A percentile compares a stretch with the other conserved stretches of the same genome.
phyloP scores from a whole-genome alignment of 2,888 invertebrate genomes.

The Asteroscopus sphinx region DNA sequence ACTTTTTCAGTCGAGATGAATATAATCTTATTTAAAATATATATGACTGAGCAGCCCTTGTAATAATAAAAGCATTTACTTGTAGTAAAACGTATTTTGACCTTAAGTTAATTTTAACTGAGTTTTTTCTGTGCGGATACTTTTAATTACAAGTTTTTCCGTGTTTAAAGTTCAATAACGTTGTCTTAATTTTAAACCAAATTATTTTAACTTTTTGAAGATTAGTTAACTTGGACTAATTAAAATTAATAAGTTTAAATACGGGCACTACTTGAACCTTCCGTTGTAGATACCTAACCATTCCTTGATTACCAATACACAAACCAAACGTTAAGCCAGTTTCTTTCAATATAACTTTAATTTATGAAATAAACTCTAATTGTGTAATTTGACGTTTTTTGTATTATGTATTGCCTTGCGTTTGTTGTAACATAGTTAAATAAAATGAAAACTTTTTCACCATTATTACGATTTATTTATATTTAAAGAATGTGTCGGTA shows the following conservation, averaged over 20 bases:
- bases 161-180: slow-evolving; percentile 1
- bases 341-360: slow-evolving; percentile 61
- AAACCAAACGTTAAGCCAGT: slow-evolving; percentile 84
- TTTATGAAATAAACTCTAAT: slow-evolving; percentile 36
- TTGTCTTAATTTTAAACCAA: background rate
- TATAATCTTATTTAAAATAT: background rate
- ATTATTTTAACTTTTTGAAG: too few relatives aligned
- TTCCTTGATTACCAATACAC: slow-evolving; percentile 72
- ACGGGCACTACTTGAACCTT: background rate
- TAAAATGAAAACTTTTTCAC: too few relatives aligned
- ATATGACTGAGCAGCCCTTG: slow-evolving; percentile 12
- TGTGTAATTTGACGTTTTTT: slow-evolving; percentile 38
- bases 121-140: slow-evolving; percentile 1
- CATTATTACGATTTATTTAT: too few relatives aligned
- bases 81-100: slow-evolving; percentile 35
- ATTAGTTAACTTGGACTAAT: too few relatives aligned
- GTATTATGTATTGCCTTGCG: slow-evolving; percentile 26
- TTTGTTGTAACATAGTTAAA: slow-evolving; percentile 18
- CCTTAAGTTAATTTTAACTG: slow-evolving; percentile 9
- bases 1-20: background rate
- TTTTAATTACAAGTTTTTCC: slow-evolving; percentile 12
- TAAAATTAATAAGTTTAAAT: slow-evolving; percentile 1
- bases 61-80: slow-evolving; percentile 44
- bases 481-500: background rate
- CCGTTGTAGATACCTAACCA: slow-evolving; percentile 60